Base-by-base conservation (phyloP, 2,888 invertebrate genomes). In the Aporophyla nigra region DNA sequence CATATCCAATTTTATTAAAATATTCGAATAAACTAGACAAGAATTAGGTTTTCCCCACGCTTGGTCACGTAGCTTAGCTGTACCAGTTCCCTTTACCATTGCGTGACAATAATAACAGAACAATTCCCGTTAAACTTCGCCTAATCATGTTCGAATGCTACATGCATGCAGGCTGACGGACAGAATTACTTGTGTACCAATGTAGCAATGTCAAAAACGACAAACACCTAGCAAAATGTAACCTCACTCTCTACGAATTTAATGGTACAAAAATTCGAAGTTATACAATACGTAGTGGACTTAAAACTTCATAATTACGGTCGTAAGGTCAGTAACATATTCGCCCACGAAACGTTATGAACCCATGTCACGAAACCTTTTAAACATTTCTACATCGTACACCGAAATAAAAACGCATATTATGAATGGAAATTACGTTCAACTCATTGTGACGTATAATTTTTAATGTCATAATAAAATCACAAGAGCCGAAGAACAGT, bases 351-450 rank as follows among this genome's bases (percentile, higher is more conserved):
- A 82, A 73, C 53, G 16, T 82, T 82, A 85, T 69, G 78, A 78
- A 77, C 75, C 46, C 54, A 61, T 76, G 85, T 82, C 85, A 87
- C 87, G 87, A 80, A 78, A 75, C 66, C 68, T 74, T 85, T 71
- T 67, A 75, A 70, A 58, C 54, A 72, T 81, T 84, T 78, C 75
- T 84, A 76, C 71, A 76, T 66, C 70, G 58, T 76, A 66, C 66
- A 69, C n/a, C 58, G 70, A 78, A 84, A 84, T 80, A 80, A 66
- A 74, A 73, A 72, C 62, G 61, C 12, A 76, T 72, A 66, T 74
- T 75, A 59, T 65, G 71, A 86, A 86, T 77, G 72, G 71, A 80
- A 79, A 86, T 83, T 59, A 74, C 49, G 62, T 61, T 59, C 66
- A 62, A 73, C 71, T 16, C 56, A 61, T 68, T 75, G 72, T 67